phyloP scores from a whole-genome alignment of 2,797 vertebrate species.

The Falco biarmicus region DNA sequence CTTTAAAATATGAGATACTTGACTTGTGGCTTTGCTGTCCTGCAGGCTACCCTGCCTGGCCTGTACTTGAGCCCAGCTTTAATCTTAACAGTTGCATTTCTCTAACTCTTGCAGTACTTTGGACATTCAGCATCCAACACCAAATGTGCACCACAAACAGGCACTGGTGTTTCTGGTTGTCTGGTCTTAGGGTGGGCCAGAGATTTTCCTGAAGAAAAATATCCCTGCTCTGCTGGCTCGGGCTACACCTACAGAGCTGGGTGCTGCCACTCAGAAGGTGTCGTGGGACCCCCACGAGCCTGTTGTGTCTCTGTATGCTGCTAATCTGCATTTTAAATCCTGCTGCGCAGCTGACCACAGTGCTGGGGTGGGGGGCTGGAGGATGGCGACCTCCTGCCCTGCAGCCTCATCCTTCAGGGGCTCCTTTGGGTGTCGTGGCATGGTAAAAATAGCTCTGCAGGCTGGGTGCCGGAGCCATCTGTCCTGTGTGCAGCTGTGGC shows the following conservation, averaged over 20 bases:
- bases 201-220: not conserved
- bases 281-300: not conserved
- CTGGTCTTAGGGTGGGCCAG: not conserved
- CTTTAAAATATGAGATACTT: fast-evolving
- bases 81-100: not conserved
- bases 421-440: not conserved
- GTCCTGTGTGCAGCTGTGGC: conserved; percentile 30
- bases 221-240: too few species aligned
- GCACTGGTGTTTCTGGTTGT: not conserved
- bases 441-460: conserved; percentile 1
- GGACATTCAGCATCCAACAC: not conserved
- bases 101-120: not conserved
- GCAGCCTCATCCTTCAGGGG: not conserved
- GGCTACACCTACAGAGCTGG: not conserved
- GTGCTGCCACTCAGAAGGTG: fast-evolving
- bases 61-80: not conserved
- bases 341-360: not conserved
- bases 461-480: not conserved
- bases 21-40: not conserved
- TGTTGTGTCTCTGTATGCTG: not conserved
- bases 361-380: not conserved
- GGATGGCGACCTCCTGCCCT: not conserved
- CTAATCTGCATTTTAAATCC: not conserved
- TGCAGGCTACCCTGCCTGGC: not conserved
- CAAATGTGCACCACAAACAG: not conserved